Evolutionary conservation across 2,113 vertebrate species (phyloP).

Genomic region (Isurus oxyrinchus): DNA sequence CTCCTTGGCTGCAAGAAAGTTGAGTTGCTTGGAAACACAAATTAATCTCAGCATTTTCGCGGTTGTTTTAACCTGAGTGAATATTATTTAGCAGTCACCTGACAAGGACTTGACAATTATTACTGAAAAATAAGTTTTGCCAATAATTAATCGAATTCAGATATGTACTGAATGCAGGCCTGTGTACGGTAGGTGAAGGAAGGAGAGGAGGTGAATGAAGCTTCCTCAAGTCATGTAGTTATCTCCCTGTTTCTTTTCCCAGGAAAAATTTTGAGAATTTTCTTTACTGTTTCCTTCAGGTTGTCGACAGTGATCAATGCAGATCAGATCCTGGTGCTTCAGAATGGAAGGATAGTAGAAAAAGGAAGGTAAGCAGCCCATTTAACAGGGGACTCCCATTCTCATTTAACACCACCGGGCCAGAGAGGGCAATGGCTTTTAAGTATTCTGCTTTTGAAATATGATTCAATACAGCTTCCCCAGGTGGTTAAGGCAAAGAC

Average conservation of each 20-base stretch:
- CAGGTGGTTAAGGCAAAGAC: background rate
- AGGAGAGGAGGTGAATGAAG: background rate
- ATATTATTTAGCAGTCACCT: background rate
- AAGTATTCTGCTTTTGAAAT: background rate
- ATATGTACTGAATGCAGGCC: background rate
- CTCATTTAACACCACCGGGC: background rate
- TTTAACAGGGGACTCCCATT: background rate
- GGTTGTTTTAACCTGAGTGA: background rate
- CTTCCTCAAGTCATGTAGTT: background rate
- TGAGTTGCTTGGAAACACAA: background rate
- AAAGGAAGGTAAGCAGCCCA: slow-evolving; percentile 68
- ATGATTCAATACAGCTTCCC: background rate
- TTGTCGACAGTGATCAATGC: slow-evolving; percentile 84
- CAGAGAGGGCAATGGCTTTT: background rate
- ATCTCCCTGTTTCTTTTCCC: background rate
- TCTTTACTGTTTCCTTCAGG: slow-evolving; percentile 52
- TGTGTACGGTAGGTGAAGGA: background rate
- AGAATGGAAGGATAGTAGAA: slow-evolving; percentile 72
- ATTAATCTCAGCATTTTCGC: background rate
- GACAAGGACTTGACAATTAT: background rate
- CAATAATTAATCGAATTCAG: background rate
- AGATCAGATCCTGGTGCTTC: slow-evolving; percentile 88
- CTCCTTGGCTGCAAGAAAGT: background rate
- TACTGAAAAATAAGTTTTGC: background rate
- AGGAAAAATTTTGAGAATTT: background rate